phyloP scores from a whole-genome alignment of 2,113 vertebrate species.

The Eretmodus cyanostictus region DNA sequence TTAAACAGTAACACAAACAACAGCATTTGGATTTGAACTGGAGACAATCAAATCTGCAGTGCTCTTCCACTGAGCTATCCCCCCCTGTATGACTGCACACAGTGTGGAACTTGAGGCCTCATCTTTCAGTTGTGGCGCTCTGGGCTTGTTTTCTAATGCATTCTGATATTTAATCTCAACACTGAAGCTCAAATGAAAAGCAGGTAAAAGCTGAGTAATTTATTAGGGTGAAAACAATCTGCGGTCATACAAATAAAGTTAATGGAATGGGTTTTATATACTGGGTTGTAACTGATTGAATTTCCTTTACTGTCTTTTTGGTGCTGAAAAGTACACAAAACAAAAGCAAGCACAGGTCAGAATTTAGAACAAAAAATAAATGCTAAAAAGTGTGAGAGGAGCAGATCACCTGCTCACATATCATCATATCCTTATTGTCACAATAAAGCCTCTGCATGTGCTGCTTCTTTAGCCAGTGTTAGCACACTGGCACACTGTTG shows the following conservation, averaged over 20 bases:
- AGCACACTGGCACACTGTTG: background rate
- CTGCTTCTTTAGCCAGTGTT: rapidly evolving
- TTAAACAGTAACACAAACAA: background rate
- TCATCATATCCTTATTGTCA: background rate
- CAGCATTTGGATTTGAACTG: slow-evolving; percentile 22
- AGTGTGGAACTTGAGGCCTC: background rate
- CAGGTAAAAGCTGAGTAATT: background rate
- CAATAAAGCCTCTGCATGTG: background rate
- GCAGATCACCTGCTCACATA: background rate
- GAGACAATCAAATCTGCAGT: slow-evolving; percentile 78
- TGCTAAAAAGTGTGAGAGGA: background rate
- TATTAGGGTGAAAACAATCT: background rate
- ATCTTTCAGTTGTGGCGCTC: background rate
- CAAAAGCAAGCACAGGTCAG: background rate
- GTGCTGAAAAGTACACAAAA: background rate
- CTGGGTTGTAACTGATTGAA: background rate
- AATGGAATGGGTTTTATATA: background rate
- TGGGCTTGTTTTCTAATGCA: background rate
- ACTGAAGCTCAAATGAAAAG: background rate
- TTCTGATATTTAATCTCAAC: background rate
- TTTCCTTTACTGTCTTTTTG: background rate
- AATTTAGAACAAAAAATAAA: background rate
- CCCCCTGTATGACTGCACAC: slow-evolving; percentile 30
- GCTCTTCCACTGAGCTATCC: slow-evolving; percentile 81
- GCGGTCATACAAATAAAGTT: background rate